A percentile compares a stretch with the other conserved stretches of the same genome.
phyloP scores from a whole-genome alignment of 2,888 invertebrate genomes.

The Cataglyphis rosenhaueri region DNA sequence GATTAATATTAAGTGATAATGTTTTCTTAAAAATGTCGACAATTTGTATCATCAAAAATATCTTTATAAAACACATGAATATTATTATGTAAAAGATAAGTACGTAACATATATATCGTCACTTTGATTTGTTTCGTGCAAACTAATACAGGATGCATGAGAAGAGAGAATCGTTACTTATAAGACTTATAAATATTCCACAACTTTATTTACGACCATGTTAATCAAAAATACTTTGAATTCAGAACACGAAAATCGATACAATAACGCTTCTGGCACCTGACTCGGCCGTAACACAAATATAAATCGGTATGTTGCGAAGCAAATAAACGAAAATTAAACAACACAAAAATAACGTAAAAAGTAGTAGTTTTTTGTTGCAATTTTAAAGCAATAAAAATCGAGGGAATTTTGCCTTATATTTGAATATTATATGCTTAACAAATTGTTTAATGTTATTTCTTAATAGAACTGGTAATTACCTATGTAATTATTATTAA shows the following conservation, averaged over 20 bases:
- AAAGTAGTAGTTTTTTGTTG: background rate
- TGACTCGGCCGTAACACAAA: background rate
- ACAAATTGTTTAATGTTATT: background rate
- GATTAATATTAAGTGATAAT: too few species aligned
- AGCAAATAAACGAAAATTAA: slow-evolving; percentile 35
- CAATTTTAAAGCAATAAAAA: background rate
- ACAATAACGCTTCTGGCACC: background rate
- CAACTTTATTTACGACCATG: slow-evolving; percentile 28
- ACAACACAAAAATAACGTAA: background rate
- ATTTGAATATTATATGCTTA: background rate
- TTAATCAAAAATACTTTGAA: slow-evolving; percentile 34
- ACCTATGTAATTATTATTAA: slow-evolving; percentile 2
- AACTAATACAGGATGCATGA: background rate
- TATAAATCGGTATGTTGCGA: slow-evolving; percentile 4
- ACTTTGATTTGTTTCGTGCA: slow-evolving; percentile 21
- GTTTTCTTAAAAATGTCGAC: background rate
- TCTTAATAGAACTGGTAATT: background rate
- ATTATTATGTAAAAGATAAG: background rate
- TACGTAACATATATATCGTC: slow-evolving; percentile 10
- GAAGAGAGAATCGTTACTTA: slow-evolving; percentile 22
- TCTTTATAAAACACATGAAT: slow-evolving; percentile 14
- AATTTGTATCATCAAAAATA: background rate
- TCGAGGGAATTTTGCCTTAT: background rate
- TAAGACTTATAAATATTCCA: slow-evolving; percentile 40
- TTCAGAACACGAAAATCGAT: slow-evolving; percentile 23